Evolutionary conservation across 2,797 vertebrate species (phyloP).

Genomic region (Poecilia wingei): DNA sequence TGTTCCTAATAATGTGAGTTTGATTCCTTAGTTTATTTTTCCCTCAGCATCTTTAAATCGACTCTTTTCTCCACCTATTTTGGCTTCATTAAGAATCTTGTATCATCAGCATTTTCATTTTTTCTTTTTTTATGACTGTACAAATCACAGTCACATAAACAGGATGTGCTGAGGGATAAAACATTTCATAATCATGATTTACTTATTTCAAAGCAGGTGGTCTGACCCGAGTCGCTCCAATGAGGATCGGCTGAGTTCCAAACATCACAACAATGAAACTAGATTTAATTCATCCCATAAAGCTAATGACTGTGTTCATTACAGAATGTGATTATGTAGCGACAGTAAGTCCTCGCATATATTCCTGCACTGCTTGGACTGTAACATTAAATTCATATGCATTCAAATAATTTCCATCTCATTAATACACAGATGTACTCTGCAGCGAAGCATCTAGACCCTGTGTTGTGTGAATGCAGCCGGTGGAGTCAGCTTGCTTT

Average conservation of each 20-base stretch:
- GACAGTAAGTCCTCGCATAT: slow-evolving; percentile 6
- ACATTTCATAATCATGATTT: slow-evolving; percentile 15
- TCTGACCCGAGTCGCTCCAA: not conserved
- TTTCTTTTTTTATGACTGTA: not conserved
- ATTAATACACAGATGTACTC: slow-evolving; percentile 32
- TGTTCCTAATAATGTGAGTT: slow-evolving; percentile 1
- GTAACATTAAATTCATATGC: slow-evolving; percentile 12
- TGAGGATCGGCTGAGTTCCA: slow-evolving; percentile 17
- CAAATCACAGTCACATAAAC: not conserved
- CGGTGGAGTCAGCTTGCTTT: slow-evolving; percentile 18
- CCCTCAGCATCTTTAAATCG: slow-evolving; percentile 19
- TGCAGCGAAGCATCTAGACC: not conserved
- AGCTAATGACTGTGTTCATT: slow-evolving; percentile 17
- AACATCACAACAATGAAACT: slow-evolving; percentile 22
- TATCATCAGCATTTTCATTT: slow-evolving; percentile 37
- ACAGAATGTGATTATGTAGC: slow-evolving; percentile 4
- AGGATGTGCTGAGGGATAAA: not conserved
- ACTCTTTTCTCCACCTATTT: slow-evolving; percentile 14
- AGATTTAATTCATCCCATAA: slow-evolving; percentile 6
- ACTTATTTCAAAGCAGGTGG: slow-evolving; percentile 30
- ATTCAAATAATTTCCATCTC: slow-evolving; percentile 23
- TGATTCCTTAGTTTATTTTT: slow-evolving; percentile 9
- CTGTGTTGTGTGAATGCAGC: not conserved
- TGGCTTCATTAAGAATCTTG: slow-evolving; percentile 27
- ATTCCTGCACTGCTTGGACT: not conserved